These are phyloP conservation scores for Burhinus bistriatus DNA, from an alignment of 2,113 vertebrate genomes.

Conservation along the genomic window DNA sequence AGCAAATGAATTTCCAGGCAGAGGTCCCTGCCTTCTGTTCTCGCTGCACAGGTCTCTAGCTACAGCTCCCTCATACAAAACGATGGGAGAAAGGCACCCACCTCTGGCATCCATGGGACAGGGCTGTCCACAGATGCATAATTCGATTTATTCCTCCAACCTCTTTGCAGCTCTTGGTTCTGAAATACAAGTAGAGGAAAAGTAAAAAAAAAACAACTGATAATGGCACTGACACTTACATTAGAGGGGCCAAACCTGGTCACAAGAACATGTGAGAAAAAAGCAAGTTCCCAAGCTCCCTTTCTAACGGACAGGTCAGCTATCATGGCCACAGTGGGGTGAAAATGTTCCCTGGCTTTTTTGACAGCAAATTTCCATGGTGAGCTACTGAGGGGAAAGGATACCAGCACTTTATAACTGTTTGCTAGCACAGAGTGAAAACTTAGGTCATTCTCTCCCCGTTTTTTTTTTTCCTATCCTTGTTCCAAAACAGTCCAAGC, in stretches of 20 bases:
- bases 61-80: background rate
- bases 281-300: background rate
- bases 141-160: background rate
- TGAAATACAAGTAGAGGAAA: conserved; percentile 27
- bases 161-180: background rate
- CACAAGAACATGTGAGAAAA: background rate
- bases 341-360: background rate
- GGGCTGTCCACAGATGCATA: background rate
- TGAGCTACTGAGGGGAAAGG: background rate
- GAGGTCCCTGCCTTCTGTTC: background rate
- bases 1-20: background rate
- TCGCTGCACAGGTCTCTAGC: background rate
- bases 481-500: background rate
- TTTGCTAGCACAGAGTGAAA: background rate
- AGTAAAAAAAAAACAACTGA: background rate
- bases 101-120: conserved; percentile 54
- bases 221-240: background rate
- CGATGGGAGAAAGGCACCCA: background rate
- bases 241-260: background rate
- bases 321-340: background rate
- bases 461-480: background rate
- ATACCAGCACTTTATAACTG: background rate
- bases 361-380: background rate
- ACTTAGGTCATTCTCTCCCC: background rate
- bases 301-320: background rate